Evolutionary conservation across 2,888 invertebrate species (phyloP), one percentile per base, ranked within the genome.

Genomic region (Macrosiphum euphorbiae): DNA sequence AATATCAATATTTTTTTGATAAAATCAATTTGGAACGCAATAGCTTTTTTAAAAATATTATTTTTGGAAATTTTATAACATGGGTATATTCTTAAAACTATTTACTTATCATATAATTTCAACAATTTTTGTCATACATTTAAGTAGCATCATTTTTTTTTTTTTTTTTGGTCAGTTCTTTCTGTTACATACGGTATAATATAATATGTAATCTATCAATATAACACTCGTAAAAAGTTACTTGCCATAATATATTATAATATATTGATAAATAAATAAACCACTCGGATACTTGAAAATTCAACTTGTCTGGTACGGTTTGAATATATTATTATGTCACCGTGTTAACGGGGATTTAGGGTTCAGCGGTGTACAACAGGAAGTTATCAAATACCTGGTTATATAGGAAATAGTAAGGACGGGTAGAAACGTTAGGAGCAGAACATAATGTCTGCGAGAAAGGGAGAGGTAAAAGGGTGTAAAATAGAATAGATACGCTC

Each of bases 401-500:
- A 61, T 28, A 24, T n/a, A n/a, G n/a, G n/a, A n/a, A n/a, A n/a
- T n/a, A n/a, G 44, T 28, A 47, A 3, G 35, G n/a, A 61, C n/a
- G 28, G 41, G n/a, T 85, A 13, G 41, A 86, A 86, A 86, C 35
- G 58, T 58, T 58, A 86, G n/a, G 0, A 35, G 58, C 47, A 61
- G 24, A 86, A 86, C 24, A 13, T 55, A 55, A 16, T 44, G 35
- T 28, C 4, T 41, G 35, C 24, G 11, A 20, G 3, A 1, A 26
- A 11, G 26, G 55, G 35, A 52, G 41, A 41, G 24, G 52, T 55
- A 85, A 85, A 85, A 84, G 84, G 85, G 10, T 58, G 50, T 44
- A 44, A 86, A 91, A 88, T 55, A 78, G 47, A 86, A 84, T 91
- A 78, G 41, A 67, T 88, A 55, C 11, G 55, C 47, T 86, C 41